Conservation (phyloP, 2,113 vertebrate genomes). For the Poeciliopsis prolifica region DNA sequence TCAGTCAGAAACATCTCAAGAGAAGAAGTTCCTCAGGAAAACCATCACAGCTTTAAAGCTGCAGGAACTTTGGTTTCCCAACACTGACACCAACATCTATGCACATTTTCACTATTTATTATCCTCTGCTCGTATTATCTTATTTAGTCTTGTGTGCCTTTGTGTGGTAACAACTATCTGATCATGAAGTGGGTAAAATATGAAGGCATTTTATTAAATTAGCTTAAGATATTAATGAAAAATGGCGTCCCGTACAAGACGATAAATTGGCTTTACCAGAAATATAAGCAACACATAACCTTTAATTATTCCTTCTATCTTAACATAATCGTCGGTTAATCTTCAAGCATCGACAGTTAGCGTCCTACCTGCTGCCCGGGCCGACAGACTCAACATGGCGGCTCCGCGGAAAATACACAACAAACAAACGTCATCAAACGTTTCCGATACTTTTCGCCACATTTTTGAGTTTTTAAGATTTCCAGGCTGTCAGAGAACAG, state of each 20-base stretch:
- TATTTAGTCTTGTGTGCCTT: no score
- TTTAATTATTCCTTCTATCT: fast-evolving
- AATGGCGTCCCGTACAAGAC: no score
- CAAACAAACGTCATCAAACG: slow-evolving; percentile 4
- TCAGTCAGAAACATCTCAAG: not conserved
- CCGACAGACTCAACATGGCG: slow-evolving; percentile 15
- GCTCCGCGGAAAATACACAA: not conserved
- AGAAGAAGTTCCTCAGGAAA: fast-evolving
- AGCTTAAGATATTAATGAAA: not conserved
- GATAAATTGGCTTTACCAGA: fast-evolving
- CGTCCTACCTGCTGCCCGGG: slow-evolving; percentile 57
- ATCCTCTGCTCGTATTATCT: no score
- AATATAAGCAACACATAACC: not conserved
- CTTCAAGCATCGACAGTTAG: not conserved
- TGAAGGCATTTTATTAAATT: not conserved
- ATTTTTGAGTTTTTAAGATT: slow-evolving; percentile 25
- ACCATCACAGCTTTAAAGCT: not conserved
- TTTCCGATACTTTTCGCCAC: not conserved
- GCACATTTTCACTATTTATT: no score
- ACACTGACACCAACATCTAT: no score
- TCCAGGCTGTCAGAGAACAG: fast-evolving
- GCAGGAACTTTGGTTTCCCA: no score
- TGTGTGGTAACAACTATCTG: not conserved
- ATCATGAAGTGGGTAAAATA: not conserved
- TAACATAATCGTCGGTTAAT: not conserved